phyloP scores from a whole-genome alignment of 1,140 invertebrate genomes.

The Glossosoma conforme region DNA sequence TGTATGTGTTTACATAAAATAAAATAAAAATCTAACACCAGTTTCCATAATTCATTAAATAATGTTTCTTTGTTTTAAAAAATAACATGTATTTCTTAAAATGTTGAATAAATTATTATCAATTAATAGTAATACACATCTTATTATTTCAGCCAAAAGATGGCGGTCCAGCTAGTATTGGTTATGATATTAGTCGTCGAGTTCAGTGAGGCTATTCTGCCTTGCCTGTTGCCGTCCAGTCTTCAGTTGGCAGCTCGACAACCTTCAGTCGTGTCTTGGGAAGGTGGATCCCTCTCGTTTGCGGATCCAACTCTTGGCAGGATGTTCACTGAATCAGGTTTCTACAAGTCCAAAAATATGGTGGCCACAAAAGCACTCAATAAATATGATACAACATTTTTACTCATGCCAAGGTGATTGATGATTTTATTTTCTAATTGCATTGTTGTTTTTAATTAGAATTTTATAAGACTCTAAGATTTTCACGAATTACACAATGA shows the following conservation, averaged over 20 bases:
- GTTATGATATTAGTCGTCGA: neutral
- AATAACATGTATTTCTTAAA: neutral
- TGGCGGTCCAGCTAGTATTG: neutral
- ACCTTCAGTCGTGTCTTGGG: slow-evolving; percentile 9
- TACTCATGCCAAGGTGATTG: slow-evolving; percentile 32
- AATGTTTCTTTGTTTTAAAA: too few relatives aligned
- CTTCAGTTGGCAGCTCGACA: neutral
- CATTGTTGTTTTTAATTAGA: neutral
- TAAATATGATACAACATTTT: slow-evolving; percentile 49
- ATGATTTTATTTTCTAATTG: neutral
- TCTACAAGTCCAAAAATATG: slow-evolving; percentile 54
- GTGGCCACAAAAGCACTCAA: slow-evolving; percentile 55
- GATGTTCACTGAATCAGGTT: slow-evolving; percentile 43
- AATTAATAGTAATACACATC: neutral
- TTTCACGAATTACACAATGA: too few relatives aligned
- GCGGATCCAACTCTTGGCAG: slow-evolving; percentile 17
- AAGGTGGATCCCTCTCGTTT: slow-evolving; percentile 18
- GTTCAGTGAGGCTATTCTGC: neutral
- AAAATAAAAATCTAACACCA: too few relatives aligned
- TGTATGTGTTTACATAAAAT: too few relatives aligned
- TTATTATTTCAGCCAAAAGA: neutral
- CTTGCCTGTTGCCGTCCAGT: neutral
- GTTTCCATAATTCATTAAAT: too few relatives aligned
- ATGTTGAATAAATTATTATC: too few relatives aligned
- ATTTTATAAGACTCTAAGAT: too few relatives aligned